Evolutionary conservation across 2,113 vertebrate genomes (phyloP), one percentile per base, ranked within the genome.

Genomic region (Pachypanchax playfairii): DNA sequence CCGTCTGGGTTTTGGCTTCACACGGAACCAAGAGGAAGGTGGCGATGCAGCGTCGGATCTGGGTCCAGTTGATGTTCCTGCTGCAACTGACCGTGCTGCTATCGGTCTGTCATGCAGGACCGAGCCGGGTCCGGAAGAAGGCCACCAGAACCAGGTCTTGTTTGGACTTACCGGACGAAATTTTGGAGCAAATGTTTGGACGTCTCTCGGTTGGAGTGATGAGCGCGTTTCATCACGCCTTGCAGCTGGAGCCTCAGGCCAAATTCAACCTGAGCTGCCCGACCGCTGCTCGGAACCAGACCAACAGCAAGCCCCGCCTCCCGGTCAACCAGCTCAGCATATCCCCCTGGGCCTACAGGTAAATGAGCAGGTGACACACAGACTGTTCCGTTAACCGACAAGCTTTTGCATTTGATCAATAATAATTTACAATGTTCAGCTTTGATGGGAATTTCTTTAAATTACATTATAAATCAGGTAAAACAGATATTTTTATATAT

Each of bases 331-430:
- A 97, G 81, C 94, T 92, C 82, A 97, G 96, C 88, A 83, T 96
- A 39, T 95, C 96, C 35, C 96, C 96, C 1, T 97, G 96, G 96
- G 93, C 94, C 8, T 97, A 98, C 93, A 95, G 96, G 96, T 97
- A 41, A 6, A 11, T 39, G 36, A 14, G 3, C 35, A 7, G 6
- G 33, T 36, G 35, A 10, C 31, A 2, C 9, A 7, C 8, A 29
- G 33, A 35, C 28, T 7, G 28, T 4, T 29, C 28, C 7, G 28
- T n/a, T n/a, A n/a, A 8, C 28, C 28, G 4, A 4, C 28, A 29
- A 29, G 33, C 2, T 2, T 10, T 10, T 35, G 6, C 33, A 5
- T 10, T 10, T 10, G 2, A 2, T 35, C 28, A 29, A 5, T 7
- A 29, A 7, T 5, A 29, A 29, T 29, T 7, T 5, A 7, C 28